Base-by-base conservation (phyloP, 2,888 invertebrate species). In the Drosophila picticornis region DNA sequence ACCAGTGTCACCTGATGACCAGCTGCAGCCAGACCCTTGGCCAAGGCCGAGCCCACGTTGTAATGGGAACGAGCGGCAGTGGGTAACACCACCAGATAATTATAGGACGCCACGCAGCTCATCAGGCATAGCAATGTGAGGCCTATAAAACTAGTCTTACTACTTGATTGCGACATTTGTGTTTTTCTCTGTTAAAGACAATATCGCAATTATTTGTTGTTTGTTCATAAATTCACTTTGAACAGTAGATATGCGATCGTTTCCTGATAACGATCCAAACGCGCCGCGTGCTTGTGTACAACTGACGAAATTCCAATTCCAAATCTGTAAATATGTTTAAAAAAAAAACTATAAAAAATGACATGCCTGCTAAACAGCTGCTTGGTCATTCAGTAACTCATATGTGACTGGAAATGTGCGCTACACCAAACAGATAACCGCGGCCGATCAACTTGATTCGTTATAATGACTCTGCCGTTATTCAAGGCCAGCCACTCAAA, bases 1-100 rank as follows among this genome's bases (percentile, higher is more conserved):
- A 93, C 79, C 3, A 93, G 82, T 4, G 92, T 92, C 19, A 94
- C 91, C 61, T 93, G 87, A 71, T 94, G 94, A 2, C 94, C 94
- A 22, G 90, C 87, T 11, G 83, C 68, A 4, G 93, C 93, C 55
- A 94, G 63, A 10, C 88, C 93, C 61, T 91, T 91, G 81, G 93
- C 90, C 63, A 94, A 65, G 0, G 93, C 75, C 9, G 91, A 90
- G 0, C 92, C 92, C 16, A 93, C 87, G 65, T 92, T 91, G 71
- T 91, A 92, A 68, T 91, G 91, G 1, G 91, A 91, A 63, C 72
- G 85, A 16, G 84, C 90, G 1, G 36, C 77, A 2, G 84, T 90
- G 64, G 77, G 91, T 29, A 91, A 63, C n/a, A 92, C 64, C 34
- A 77, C 13, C 4, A 91, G 73, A 52, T 83, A 89, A 64, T 90